These are phyloP conservation scores for Lonchura striata DNA, from an alignment of 2,113 vertebrate genomes.

Conservation along the genomic window DNA sequence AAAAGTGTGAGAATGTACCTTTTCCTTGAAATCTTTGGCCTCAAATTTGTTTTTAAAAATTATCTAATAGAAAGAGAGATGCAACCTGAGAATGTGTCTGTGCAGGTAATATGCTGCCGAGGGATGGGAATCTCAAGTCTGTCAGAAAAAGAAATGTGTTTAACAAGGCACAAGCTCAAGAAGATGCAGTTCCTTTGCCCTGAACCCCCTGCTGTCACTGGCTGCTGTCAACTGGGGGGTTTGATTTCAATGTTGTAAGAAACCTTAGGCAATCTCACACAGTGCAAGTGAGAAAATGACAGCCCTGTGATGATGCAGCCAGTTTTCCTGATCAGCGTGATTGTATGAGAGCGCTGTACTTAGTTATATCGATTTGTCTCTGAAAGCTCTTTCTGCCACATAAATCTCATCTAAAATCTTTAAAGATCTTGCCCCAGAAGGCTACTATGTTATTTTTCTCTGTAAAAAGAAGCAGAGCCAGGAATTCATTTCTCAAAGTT, in stretches of 20 bases:
- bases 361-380: constrained; percentile 77
- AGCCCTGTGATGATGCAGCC: constrained; percentile 40
- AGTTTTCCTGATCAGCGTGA: constrained; percentile 67
- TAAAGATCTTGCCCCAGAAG: constrained; percentile 70
- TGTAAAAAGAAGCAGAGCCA: constrained; percentile 51
- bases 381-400: constrained; percentile 70
- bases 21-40: neutral
- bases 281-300: constrained; percentile 63
- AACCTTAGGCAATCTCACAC: constrained; percentile 27
- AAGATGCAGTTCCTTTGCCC: neutral
- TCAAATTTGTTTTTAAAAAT: neutral
- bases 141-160: neutral
- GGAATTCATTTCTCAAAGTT: constrained; percentile 58
- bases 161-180: neutral
- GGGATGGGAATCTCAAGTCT: neutral
- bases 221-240: neutral
- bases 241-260: constrained; percentile 57
- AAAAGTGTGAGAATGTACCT: neutral
- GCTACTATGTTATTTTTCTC: constrained; percentile 51
- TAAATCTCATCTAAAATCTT: constrained; percentile 75
- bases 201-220: neutral
- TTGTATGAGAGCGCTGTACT: constrained; percentile 63
- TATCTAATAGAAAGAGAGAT: neutral
- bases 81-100: neutral
- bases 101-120: fast-evolving